phyloP scores from a whole-genome alignment of 2,888 invertebrate genomes.

The Dexiosoma caninum region DNA sequence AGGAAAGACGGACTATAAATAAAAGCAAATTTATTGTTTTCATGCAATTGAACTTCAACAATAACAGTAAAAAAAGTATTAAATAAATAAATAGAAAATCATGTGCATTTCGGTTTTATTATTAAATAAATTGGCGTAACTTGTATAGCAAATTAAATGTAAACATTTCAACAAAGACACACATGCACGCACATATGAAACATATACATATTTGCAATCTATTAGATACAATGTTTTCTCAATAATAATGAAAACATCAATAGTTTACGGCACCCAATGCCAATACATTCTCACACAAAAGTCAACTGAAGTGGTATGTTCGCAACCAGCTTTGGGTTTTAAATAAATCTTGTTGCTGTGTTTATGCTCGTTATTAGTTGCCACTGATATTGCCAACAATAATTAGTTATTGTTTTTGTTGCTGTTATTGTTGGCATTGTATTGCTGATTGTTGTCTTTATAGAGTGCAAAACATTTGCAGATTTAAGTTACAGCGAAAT shows the following conservation, averaged over 20 bases:
- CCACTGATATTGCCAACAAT: slow-evolving; percentile 61
- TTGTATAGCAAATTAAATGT: not conserved
- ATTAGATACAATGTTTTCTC: slow-evolving; percentile 11
- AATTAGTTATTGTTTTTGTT: slow-evolving; percentile 8
- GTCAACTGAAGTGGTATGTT: not conserved
- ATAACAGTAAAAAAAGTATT: slow-evolving; percentile 7
- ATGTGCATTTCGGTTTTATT: not conserved
- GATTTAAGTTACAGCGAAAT: not conserved
- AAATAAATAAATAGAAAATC: too few relatives aligned
- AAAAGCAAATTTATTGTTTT: slow-evolving; percentile 41
- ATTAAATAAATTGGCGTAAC: slow-evolving; percentile 35
- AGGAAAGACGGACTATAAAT: not conserved
- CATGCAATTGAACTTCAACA: slow-evolving; percentile 53
- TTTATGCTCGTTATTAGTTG: slow-evolving; percentile 37
- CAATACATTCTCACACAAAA: not conserved
- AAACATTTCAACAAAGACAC: not conserved
- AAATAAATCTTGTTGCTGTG: slow-evolving; percentile 21
- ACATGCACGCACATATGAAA: not conserved
- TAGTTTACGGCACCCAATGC: slow-evolving; percentile 33
- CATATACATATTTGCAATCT: not conserved
- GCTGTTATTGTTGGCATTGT: not conserved
- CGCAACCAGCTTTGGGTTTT: slow-evolving; percentile 30
- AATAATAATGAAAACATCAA: slow-evolving; percentile 23
- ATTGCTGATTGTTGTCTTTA: not conserved
- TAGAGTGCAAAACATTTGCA: slow-evolving; percentile 11